Conservation (phyloP, 2,888 invertebrate species). For the Metopia argyrocephala region DNA sequence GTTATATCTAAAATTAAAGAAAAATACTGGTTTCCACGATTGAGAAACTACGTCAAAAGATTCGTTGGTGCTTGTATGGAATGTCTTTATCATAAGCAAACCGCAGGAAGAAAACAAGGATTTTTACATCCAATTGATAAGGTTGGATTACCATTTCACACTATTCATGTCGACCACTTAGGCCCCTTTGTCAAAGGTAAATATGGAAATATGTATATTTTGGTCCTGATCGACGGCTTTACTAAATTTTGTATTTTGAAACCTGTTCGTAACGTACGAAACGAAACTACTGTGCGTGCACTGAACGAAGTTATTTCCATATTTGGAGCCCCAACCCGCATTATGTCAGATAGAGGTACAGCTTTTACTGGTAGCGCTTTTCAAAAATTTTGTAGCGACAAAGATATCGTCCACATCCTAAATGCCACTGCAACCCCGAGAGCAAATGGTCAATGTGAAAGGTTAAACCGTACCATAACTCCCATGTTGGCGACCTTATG, state of each 20-base stretch:
- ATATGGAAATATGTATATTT: constrained; percentile 71
- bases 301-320: neutral
- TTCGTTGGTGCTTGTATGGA: constrained; percentile 70
- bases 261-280: neutral
- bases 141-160: constrained; percentile 71
- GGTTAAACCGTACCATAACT: too few species aligned
- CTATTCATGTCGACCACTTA: constrained; percentile 70
- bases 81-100: constrained; percentile 73
- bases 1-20: constrained; percentile 65
- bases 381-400: neutral
- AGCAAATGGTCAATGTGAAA: too few species aligned
- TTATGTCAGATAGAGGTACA: constrained; percentile 28
- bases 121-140: constrained; percentile 75
- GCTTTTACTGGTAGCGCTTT: constrained; percentile 19
- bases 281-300: neutral
- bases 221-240: constrained; percentile 71
- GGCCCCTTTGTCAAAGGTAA: constrained; percentile 74
- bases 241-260: constrained; percentile 66
- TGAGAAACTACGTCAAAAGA: constrained; percentile 73
- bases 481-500: too few species aligned
- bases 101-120: constrained; percentile 69
- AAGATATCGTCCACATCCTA: neutral
- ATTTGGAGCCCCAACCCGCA: neutral
- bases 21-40: constrained; percentile 76
- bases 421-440: constrained; percentile 22